Percentiles rank a stretch among this genome's conserved stretches.
phyloP scores from a whole-genome alignment of 2,113 vertebrate genomes.

The Misgurnus mizolepis region DNA sequence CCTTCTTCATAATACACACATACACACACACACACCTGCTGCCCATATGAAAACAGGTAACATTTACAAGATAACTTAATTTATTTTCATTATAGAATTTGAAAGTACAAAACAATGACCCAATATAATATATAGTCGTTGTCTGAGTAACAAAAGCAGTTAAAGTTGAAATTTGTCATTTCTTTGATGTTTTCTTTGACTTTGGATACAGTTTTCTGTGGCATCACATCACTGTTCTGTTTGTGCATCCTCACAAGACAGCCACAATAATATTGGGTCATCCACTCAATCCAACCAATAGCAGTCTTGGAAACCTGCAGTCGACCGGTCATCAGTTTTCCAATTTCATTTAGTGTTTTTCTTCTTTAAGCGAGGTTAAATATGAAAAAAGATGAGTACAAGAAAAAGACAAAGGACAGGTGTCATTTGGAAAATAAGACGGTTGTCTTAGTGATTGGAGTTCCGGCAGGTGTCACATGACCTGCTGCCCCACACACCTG shows the following conservation, averaged over 20 bases:
- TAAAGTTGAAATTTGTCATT: too few species aligned
- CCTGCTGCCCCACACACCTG: slow-evolving; percentile 79
- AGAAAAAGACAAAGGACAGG: slow-evolving; percentile 31
- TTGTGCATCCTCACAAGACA: too few species aligned
- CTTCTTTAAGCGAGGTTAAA: too few species aligned
- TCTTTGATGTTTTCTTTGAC: too few species aligned
- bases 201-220: too few species aligned
- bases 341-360: too few species aligned
- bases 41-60: background rate
- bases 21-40: slow-evolving; percentile 24
- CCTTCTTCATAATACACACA: slow-evolving; percentile 14
- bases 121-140: background rate
- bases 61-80: background rate
- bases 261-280: too few species aligned
- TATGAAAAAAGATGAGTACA: too few species aligned
- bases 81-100: background rate
- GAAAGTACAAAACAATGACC: background rate
- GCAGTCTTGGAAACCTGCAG: too few species aligned
- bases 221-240: too few species aligned
- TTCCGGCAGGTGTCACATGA: slow-evolving; percentile 74
- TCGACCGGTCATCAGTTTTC: too few species aligned
- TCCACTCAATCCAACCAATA: too few species aligned
- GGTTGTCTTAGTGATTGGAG: slow-evolving; percentile 72
- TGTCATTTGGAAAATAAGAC: slow-evolving; percentile 56
- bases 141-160: background rate